Conservation (phyloP, 2,888 invertebrate species). For the Deilephila elpenor region DNA sequence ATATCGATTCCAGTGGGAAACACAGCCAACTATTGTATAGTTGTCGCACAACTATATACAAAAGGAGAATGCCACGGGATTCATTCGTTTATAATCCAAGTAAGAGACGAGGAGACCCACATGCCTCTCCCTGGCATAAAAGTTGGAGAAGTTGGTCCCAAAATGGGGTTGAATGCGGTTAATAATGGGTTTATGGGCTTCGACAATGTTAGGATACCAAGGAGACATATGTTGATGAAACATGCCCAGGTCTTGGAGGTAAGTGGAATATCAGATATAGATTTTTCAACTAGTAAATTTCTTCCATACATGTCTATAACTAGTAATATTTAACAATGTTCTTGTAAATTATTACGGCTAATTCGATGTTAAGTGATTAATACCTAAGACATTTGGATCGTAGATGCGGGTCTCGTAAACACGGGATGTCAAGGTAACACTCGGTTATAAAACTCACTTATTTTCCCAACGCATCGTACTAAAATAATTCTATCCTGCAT, state of each 20-base stretch:
- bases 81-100: constrained; percentile 96
- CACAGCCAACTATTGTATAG: constrained; percentile 95
- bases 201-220: constrained; percentile 93
- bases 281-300: neutral
- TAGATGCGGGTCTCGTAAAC: no score
- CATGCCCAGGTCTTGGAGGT: constrained; percentile 91
- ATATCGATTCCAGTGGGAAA: constrained; percentile 91
- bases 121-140: constrained; percentile 93
- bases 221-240: constrained; percentile 96
- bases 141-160: constrained; percentile 97
- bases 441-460: no score
- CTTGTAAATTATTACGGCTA: no score
- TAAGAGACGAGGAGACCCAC: constrained; percentile 94
- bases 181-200: constrained; percentile 97
- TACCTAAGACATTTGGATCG: no score
- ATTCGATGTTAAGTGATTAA: no score
- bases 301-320: no score
- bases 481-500: no score
- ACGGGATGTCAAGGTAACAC: no score
- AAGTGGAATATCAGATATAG: constrained; percentile 33
- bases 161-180: constrained; percentile 93
- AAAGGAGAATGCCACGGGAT: constrained; percentile 93
- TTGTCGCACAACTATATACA: constrained; percentile 95
- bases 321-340: no score
- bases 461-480: no score